Base-by-base conservation (phyloP, 2,797 vertebrate genomes). In the Gallinago nigripennis region DNA sequence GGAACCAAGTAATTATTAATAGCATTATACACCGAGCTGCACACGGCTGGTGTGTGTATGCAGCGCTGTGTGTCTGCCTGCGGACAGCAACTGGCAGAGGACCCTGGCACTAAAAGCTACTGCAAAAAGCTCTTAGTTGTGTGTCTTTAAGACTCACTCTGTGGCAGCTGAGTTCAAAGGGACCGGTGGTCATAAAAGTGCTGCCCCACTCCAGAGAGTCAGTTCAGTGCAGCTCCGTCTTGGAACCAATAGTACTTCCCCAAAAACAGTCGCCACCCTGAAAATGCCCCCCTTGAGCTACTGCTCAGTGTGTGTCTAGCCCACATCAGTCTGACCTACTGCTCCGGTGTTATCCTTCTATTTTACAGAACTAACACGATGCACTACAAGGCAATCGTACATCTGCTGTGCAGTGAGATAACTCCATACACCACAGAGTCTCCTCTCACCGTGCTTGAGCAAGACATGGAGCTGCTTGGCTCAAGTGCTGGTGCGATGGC, bases 351-450 rank as follows among this genome's bases (percentile, higher is more conserved):
- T 77, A 27, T 33, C 56, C n/a, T 51, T 43, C 33, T 48, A 27
- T 75, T 73, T 73, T 73, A 41, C 4, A 45, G 75, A 77, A 73
- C 53, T 66, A 70, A 24, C 17, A 70, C 17, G 11, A 54, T 41
- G 16, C 6, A 27, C 39, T 66, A 23, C 25, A 60, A 64, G n/a
- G 35, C 75, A 58, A 10, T 48, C 58, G 66, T 37, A 41, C 9
- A 27, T 66, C 56, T 82, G n/a, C 16, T 73, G 43, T 60, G 28
- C 35, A 70, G 7, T 24, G 48, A 64, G 45, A 58, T 35, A 58
- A 0, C 30, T 86, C 37, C 50, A 25, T 58, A 9, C 16, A 41
- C 24, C 0, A 0, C 28, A 33, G 24, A 46, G 8, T 24, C 6
- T 91, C 17, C 7, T 78, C n/a, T 46, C 23, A 2, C 12, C 66